Conservation (phyloP, 23 tunicate species). For the Trididemnum clinides region DNA sequence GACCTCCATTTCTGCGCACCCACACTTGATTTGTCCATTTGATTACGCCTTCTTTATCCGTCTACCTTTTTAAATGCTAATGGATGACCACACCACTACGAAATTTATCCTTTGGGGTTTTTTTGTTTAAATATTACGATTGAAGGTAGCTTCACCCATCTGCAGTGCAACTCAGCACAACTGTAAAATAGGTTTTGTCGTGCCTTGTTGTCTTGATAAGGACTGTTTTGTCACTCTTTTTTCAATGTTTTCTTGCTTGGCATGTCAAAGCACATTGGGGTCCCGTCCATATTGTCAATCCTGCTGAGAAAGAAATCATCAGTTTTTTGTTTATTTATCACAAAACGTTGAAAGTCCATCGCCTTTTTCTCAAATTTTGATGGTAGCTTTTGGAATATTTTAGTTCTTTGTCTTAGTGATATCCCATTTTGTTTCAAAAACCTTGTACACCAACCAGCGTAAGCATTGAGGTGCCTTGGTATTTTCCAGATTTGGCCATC, state of each 20-base stretch:
- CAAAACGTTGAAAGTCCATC: constrained; percentile 28
- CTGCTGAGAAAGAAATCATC: constrained; percentile 14
- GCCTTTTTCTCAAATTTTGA: constrained; percentile 27
- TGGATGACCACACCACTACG: constrained; percentile 34
- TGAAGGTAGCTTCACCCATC: constrained; percentile 11
- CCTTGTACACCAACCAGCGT: constrained; percentile 35
- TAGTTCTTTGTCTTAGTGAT: constrained; percentile 26
- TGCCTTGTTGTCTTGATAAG: constrained; percentile 44
- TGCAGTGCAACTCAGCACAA: constrained; percentile 9
- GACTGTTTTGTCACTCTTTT: constrained; percentile 33
- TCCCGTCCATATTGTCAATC: constrained; percentile 41
- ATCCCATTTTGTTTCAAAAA: constrained; percentile 29
- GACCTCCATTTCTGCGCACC: constrained; percentile 36
- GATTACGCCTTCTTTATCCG: constrained; percentile 35
- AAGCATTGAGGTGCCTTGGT: constrained; percentile 37
- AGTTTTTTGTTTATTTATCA: constrained; percentile 15
- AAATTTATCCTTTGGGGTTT: constrained; percentile 35
- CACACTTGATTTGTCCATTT: constrained; percentile 33
- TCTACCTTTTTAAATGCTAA: constrained; percentile 44
- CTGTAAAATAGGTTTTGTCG: constrained; percentile 24
- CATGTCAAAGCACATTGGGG: constrained; percentile 47
- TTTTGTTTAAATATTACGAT: constrained; percentile 23
- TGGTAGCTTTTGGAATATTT: constrained; percentile 26
- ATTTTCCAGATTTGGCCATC: constrained; percentile 40
- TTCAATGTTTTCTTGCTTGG: constrained; percentile 36